These are phyloP conservation scores for Drosophila tsacasi DNA, from an alignment of 1,140 invertebrate species.

Conservation along the genomic window DNA sequence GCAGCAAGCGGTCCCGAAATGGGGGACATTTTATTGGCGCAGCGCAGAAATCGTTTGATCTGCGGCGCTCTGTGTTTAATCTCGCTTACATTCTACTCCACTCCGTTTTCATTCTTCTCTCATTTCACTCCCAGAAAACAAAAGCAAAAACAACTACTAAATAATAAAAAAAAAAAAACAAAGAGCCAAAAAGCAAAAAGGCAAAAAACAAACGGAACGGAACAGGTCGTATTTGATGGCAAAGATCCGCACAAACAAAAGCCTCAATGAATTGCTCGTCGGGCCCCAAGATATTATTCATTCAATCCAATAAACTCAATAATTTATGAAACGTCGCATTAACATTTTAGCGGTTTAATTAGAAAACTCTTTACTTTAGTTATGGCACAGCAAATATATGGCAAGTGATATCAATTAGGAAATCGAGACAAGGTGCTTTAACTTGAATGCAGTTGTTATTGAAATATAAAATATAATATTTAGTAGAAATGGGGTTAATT, in stretches of 20 bases:
- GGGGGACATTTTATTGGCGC: slow-evolving; percentile 81
- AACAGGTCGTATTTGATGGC: slow-evolving; percentile 37
- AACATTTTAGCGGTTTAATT: slow-evolving; percentile 31
- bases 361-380: slow-evolving; percentile 25
- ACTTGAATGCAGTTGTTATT: background rate
- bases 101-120: slow-evolving; percentile 43
- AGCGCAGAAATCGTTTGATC: slow-evolving; percentile 79
- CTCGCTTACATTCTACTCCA: slow-evolving; percentile 46
- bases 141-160: slow-evolving; percentile 11
- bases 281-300: slow-evolving; percentile 24
- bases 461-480: background rate
- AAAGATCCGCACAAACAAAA: slow-evolving; percentile 28
- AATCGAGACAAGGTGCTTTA: too few species aligned
- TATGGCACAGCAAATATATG: slow-evolving; percentile 8
- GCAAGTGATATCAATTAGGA: slow-evolving; percentile 1
- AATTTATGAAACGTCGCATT: slow-evolving; percentile 45
- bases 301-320: slow-evolving; percentile 42
- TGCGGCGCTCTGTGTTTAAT: slow-evolving; percentile 54
- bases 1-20: slow-evolving; percentile 48
- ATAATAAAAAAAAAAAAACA: slow-evolving; percentile 15
- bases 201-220: slow-evolving; percentile 28
- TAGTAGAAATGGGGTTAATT: background rate
- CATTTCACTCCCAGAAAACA: slow-evolving; percentile 29
- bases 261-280: slow-evolving; percentile 42
- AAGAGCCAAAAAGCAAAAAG: slow-evolving; percentile 3